Evolutionary conservation across 2,113 vertebrate genomes (phyloP).

Genomic region (Sturnus vulgaris): DNA sequence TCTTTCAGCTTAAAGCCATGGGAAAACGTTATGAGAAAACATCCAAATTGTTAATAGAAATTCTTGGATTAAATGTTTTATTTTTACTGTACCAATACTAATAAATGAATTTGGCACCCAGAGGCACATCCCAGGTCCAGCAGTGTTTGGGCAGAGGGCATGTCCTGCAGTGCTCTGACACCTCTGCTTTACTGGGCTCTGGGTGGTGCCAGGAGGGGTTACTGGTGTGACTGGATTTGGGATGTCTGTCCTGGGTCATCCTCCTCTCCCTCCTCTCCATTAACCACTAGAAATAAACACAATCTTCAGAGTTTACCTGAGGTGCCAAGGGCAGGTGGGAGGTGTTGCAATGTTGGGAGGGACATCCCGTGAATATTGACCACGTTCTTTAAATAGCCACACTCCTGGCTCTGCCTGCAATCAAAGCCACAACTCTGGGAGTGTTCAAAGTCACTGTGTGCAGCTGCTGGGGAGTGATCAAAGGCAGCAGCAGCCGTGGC

Average conservation of each 20-base stretch:
- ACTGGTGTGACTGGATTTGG: accelerated
- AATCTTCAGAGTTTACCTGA: background rate
- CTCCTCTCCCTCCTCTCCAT: background rate
- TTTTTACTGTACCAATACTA: background rate
- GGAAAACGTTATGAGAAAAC: background rate
- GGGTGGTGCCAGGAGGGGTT: background rate
- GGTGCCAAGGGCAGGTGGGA: background rate
- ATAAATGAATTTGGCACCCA: background rate
- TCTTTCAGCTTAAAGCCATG: background rate
- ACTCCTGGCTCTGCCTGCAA: background rate
- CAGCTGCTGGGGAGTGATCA: slow-evolving; percentile 22
- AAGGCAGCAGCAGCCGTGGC: slow-evolving; percentile 4
- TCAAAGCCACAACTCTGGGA: background rate
- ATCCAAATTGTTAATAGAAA: accelerated
- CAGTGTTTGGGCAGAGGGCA: background rate
- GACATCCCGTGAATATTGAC: background rate
- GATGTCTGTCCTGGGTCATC: background rate
- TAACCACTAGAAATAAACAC: background rate
- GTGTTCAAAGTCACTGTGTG: background rate
- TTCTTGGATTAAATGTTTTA: too few relatives aligned
- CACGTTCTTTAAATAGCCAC: background rate
- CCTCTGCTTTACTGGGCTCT: accelerated
- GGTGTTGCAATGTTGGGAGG: background rate
- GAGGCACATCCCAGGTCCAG: background rate
- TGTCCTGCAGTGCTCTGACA: background rate